Evolutionary conservation across 2,888 invertebrate genomes (phyloP).

Genomic region (Philereme vetulata): DNA sequence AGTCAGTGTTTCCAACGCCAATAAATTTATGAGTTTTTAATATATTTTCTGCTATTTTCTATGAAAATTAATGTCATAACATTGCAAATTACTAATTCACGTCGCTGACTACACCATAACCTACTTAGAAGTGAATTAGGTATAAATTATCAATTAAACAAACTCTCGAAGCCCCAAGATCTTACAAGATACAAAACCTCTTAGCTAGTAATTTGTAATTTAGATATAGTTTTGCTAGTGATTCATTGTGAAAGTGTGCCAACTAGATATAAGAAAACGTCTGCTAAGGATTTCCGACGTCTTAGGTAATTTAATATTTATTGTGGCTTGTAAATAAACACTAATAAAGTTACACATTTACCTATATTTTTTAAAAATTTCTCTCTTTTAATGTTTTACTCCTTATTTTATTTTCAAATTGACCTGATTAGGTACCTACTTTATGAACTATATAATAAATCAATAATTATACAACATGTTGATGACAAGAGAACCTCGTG

Average conservation of each 20-base stretch:
- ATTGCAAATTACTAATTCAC: too few relatives aligned
- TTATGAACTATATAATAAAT: too few relatives aligned
- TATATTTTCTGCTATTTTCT: too few relatives aligned
- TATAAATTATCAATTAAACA: too few relatives aligned
- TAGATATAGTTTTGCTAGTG: constrained; percentile 79
- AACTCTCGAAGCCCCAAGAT: constrained; percentile 19
- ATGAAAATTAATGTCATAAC: too few relatives aligned
- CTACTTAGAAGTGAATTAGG: too few relatives aligned
- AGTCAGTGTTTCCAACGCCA: too few relatives aligned
- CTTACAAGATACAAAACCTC: constrained; percentile 53
- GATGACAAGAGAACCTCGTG: too few relatives aligned
- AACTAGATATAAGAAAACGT: constrained; percentile 70
- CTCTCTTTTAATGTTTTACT: constrained; percentile 11
- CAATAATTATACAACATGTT: too few relatives aligned
- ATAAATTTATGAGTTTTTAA: too few relatives aligned
- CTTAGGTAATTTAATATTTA: constrained; percentile 72
- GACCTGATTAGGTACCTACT: not conserved
- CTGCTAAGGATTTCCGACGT: constrained; percentile 52
- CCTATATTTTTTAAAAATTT: constrained; percentile 30
- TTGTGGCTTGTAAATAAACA: constrained; percentile 66
- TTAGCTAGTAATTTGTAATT: constrained; percentile 68
- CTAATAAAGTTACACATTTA: constrained; percentile 31
- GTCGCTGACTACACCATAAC: too few relatives aligned
- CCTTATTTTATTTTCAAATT: too few relatives aligned
- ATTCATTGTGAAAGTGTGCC: constrained; percentile 83